These are phyloP conservation scores for Dipodomys spectabilis DNA, from an alignment of 2,113 vertebrate species.

Conservation along the genomic window DNA sequence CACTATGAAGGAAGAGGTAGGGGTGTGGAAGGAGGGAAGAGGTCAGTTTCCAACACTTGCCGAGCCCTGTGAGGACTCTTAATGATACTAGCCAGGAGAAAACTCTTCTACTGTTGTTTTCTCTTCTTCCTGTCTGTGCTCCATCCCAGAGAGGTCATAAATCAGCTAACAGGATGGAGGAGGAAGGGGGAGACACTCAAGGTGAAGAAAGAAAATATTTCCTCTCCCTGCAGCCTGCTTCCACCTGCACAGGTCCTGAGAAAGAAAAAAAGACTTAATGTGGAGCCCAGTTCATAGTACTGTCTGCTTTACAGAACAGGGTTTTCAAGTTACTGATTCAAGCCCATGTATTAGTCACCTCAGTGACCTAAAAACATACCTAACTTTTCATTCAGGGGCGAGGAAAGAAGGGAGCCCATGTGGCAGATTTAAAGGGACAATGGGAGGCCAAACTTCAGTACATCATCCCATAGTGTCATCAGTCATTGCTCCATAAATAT, in stretches of 20 bases:
- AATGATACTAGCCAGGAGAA: background rate
- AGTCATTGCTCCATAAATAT: background rate
- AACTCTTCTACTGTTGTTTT: background rate
- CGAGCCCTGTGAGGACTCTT: background rate
- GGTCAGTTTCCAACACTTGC: background rate
- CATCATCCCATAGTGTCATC: background rate
- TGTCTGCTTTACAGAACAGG: background rate
- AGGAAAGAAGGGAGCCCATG: background rate
- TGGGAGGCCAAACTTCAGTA: background rate
- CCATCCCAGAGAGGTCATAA: background rate
- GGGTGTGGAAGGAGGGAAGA: background rate
- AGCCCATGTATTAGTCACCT: background rate
- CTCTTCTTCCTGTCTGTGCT: background rate
- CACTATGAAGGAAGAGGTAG: no score
- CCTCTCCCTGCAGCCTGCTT: background rate
- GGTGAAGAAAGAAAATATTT: background rate
- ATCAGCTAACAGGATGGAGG: background rate
- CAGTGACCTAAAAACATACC: conserved; percentile 11
- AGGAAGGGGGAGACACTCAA: background rate
- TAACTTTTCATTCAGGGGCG: conserved; percentile 8
- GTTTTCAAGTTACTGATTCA: conserved; percentile 21
- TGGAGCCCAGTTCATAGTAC: conserved; percentile 17
- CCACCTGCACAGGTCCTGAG: background rate
- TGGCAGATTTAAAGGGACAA: background rate
- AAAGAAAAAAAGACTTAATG: background rate